Evolutionary conservation across 1,140 invertebrate genomes (phyloP), one percentile per base, ranked within the genome.

Genomic region (Berghia stephanieae): DNA sequence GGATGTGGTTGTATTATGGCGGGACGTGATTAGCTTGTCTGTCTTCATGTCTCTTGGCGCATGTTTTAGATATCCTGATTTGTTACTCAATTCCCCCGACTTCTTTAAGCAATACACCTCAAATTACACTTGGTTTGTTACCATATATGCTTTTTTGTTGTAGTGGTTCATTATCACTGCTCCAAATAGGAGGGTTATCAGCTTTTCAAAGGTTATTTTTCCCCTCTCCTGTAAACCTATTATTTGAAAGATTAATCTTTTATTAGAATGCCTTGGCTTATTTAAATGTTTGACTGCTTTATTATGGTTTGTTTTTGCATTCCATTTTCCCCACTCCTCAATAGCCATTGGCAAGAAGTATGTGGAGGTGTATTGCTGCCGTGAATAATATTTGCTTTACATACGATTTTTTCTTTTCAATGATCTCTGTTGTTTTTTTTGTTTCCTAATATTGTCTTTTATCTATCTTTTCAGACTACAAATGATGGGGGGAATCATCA

Each of bases 381-480:
- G 18, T n/a, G n/a, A n/a, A n/a, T n/a, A n/a, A n/a, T n/a, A n/a
- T n/a, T n/a, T n/a, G n/a, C n/a, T n/a, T n/a, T n/a, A n/a, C n/a
- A n/a, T n/a, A n/a, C n/a, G n/a, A n/a, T n/a, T n/a, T n/a, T n/a
- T n/a, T n/a, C n/a, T n/a, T n/a, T n/a, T 60, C 57, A 10, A 27
- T 27, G 16, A 60, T 27, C 8, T 6, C 24, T 60, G 8, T 60
- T 10, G 10, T 10, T 27, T 60, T n/a, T 8, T 16, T 60, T 10
- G 24, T n/a, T 16, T 60, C 31, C 31, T 60, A 36, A 18, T 36
- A 36, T 52, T 66, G 42, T 46, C 10, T 76, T 68, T 66, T 40
- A 43, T 52, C 24, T 60, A n/a, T n/a, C n/a, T 52, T 60, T 60
- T 67, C 74, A 76, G 74, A 68, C n/a, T 68, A 67, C 27, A 67